Base-by-base conservation (phyloP, 2,888 invertebrate species). In the Ellobium chinense region DNA sequence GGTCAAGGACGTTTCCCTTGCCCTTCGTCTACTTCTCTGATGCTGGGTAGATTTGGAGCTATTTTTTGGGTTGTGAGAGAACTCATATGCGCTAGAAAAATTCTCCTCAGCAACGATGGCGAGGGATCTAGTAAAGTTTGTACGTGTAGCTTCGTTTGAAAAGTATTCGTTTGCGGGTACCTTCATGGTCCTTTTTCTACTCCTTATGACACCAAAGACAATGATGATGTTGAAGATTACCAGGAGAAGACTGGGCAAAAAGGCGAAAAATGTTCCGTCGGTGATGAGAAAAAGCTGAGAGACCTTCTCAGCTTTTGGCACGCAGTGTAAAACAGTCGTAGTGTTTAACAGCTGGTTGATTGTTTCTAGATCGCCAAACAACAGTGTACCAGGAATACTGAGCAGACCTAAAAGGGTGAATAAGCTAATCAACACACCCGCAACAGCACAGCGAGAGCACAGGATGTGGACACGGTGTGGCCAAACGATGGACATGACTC, bases 401-500 rank as follows among this genome's bases (percentile, higher is more conserved):
- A 65, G 36, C 1, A 14, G 12, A n/a, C 65, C 65, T n/a, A 65
- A 65, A 2, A 34, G 7, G 2, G 36, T 3, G 2, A 65, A 14
- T 5, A 65, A 21, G 21, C 21, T 65, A 21, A 7, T n/a, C 2
- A 65, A 65, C 34, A 65, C 34, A 21, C 21, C 1, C 1, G 21
- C 24, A 21, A 34, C 2, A 1, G 21, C n/a, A 4, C 14, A 65
- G 21, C n/a, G 12, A 9, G 34, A 31, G 34, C 65, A 65, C 2
- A 65, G 4, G 14, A 36, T 34, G 34, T 65, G 34, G 1, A 65
- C 21, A 1, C 65, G 65, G n/a, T 65, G 36, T 34, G 65, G 65
- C 65, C 65, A 65, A 65, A 65, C 2, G 21, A 65, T 65, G 21
- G 65, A 65, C n/a, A 65, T 36, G 34, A 36, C 65, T 31, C 65